A percentile compares a stretch with the other conserved stretches of the same genome.
These are phyloP conservation scores for Toxostoma redivivum DNA, from an alignment of 2,113 vertebrate genomes.

Conservation along the genomic window DNA sequence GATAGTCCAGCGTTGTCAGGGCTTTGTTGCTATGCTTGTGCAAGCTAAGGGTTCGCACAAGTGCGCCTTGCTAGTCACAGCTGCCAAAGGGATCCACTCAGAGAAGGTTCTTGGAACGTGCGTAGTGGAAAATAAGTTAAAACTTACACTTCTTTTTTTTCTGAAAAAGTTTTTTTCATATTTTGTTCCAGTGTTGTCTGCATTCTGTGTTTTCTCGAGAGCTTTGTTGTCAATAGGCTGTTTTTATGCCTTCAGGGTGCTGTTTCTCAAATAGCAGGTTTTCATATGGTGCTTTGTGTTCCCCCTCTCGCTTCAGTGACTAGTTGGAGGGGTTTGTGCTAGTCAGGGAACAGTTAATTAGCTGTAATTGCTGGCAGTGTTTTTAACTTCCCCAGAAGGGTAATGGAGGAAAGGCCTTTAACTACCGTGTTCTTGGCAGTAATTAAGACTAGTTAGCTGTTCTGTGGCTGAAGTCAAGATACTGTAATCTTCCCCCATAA, in stretches of 20 bases:
- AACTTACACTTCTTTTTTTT: neutral
- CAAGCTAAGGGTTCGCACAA: neutral
- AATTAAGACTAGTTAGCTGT: neutral
- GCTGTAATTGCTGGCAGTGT: neutral
- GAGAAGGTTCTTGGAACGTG: neutral
- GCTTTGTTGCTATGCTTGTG: neutral
- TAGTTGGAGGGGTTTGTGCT: neutral
- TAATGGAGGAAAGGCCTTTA: neutral
- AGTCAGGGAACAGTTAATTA: neutral
- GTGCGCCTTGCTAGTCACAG: neutral
- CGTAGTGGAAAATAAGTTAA: neutral
- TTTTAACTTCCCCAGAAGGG: slow-evolving; percentile 1
- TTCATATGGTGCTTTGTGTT: neutral
- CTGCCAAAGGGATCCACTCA: neutral
- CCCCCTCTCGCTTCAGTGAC: neutral
- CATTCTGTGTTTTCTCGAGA: neutral
- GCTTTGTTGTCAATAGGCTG: neutral
- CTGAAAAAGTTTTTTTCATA: neutral
- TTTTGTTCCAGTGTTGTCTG: neutral
- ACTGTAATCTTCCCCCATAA: neutral
- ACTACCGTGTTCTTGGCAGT: neutral
- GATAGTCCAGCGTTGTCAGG: neutral
- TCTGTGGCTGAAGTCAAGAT: neutral
- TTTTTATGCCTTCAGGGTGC: neutral
- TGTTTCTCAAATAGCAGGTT: neutral